Evolutionary conservation across 2,888 invertebrate species (phyloP).

Genomic region (Bellardia pandia): DNA sequence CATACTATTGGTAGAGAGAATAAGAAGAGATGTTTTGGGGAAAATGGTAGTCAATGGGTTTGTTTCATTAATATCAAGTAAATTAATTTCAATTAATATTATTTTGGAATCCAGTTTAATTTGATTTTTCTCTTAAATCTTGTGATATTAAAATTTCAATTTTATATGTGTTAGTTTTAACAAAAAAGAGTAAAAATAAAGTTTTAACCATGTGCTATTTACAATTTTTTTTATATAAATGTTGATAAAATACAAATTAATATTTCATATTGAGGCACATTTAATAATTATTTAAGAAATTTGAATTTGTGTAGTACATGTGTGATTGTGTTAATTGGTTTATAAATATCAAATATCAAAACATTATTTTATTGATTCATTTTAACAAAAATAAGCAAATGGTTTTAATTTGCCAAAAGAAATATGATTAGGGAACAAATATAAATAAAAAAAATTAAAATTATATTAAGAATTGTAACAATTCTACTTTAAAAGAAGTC

Average conservation of each 20-base stretch:
- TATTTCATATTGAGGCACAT: not conserved
- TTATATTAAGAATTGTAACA: too few relatives aligned
- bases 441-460: conserved; percentile 51
- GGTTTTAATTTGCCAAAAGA: conserved; percentile 80
- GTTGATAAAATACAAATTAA: not conserved
- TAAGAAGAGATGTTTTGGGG: conserved; percentile 49
- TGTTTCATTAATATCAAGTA: conserved; percentile 4
- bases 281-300: not conserved
- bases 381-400: conserved; percentile 53
- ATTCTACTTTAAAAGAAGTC: too few relatives aligned
- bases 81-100: not conserved
- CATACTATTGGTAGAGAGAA: conserved; percentile 86
- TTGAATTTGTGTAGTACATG: not conserved
- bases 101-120: not conserved
- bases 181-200: conserved; percentile 8
- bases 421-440: conserved; percentile 43
- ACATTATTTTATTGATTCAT: not conserved
- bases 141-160: too few relatives aligned
- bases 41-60: conserved; percentile 41
- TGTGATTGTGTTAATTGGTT: conserved; percentile 7
- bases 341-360: not conserved
- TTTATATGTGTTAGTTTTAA: conserved; percentile 4
- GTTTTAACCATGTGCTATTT: conserved; percentile 8
- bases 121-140: not conserved
- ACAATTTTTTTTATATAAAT: not conserved